Evolutionary conservation across 2,797 vertebrate species (phyloP).

Genomic region (Synaphobranchus kaupii): DNA sequence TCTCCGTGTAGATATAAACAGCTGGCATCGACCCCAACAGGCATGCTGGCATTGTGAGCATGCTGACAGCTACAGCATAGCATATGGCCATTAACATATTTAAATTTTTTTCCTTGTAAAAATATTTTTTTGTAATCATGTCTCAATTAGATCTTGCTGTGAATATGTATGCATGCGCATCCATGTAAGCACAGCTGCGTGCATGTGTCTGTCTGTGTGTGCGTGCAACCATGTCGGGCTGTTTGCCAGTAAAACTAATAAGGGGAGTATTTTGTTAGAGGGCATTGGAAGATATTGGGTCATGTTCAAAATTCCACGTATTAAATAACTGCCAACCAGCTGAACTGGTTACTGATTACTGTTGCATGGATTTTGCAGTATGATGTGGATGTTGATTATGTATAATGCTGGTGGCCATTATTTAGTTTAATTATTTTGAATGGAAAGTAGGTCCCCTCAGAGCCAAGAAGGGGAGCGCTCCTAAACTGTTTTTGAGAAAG

Average conservation of each 20-base stretch:
- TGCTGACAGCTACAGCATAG: constrained; percentile 3
- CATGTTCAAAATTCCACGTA: not conserved
- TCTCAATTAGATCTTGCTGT: not conserved
- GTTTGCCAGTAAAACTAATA: not conserved
- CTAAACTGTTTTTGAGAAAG: not conserved
- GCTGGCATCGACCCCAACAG: not conserved
- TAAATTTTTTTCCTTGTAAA: not conserved
- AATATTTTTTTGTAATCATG: not conserved
- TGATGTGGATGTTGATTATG: not conserved
- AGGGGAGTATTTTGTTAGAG: not conserved
- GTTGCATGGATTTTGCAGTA: not conserved
- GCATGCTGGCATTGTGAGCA: not conserved
- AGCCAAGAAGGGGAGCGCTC: not conserved
- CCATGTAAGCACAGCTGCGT: not conserved
- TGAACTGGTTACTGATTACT: not conserved
- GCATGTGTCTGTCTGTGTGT: not conserved
- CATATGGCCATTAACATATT: constrained; percentile 5
- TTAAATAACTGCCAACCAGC: not conserved
- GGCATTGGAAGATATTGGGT: not conserved
- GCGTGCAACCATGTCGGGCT: not conserved
- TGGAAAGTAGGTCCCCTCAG: not conserved
- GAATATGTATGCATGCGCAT: not conserved
- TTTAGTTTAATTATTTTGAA: not conserved
- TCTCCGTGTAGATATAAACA: not conserved
- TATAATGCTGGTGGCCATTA: not conserved